Evolutionary conservation across 2,113 vertebrate species (phyloP).

Genomic region (Chamaea fasciata): DNA sequence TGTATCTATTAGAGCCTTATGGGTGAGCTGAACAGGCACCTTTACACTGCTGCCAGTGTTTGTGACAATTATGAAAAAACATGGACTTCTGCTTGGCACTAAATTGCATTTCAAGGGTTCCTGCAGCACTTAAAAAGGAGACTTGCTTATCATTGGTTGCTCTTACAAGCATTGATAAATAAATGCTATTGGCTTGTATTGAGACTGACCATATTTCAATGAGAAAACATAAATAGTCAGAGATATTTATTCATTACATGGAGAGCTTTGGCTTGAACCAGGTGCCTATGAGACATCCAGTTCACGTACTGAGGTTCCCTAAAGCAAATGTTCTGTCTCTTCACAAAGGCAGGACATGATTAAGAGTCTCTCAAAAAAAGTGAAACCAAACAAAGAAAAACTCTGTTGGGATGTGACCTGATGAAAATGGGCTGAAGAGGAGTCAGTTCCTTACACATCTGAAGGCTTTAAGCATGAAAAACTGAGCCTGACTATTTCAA

Average conservation of each 20-base stretch:
- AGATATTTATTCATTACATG: background rate
- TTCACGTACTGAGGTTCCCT: background rate
- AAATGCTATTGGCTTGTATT: background rate
- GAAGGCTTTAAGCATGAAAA: background rate
- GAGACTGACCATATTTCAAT: background rate
- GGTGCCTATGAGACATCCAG: background rate
- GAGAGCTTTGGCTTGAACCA: background rate
- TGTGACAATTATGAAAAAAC: background rate
- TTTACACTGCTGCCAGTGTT: background rate
- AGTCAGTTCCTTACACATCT: background rate
- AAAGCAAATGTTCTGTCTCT: background rate
- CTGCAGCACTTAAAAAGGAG: background rate
- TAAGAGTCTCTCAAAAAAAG: background rate
- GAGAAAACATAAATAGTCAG: background rate
- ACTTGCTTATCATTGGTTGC: background rate
- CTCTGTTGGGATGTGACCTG: background rate
- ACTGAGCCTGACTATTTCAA: background rate
- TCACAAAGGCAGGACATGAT: background rate
- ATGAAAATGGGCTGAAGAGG: background rate
- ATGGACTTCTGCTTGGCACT: background rate
- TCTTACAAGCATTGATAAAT: background rate
- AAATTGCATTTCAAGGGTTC: background rate
- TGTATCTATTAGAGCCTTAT: background rate
- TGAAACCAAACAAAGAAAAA: background rate
- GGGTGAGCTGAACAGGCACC: background rate